phyloP scores from a whole-genome alignment of 2,113 vertebrate genomes.

The Prinia subflava region DNA sequence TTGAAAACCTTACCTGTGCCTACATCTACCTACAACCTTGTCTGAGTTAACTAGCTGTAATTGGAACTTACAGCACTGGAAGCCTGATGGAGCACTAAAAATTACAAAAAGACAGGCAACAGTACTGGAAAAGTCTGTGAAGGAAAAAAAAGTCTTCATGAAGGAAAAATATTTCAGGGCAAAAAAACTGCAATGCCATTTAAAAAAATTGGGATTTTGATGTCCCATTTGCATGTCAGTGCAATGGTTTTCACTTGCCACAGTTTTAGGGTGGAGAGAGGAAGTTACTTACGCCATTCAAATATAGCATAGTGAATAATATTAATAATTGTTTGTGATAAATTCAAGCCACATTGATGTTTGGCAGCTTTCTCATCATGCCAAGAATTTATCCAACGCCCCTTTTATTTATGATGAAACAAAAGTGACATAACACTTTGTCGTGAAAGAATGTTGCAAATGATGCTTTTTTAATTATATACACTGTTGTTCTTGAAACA shows the following conservation, averaged over 20 bases:
- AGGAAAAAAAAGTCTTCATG: neutral
- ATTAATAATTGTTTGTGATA: slow-evolving; percentile 48
- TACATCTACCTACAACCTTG: neutral
- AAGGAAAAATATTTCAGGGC: neutral
- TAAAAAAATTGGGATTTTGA: neutral
- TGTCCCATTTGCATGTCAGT: neutral
- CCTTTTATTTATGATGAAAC: slow-evolving; percentile 74
- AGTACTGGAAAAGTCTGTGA: neutral
- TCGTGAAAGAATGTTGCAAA: slow-evolving; percentile 62
- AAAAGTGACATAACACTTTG: slow-evolving; percentile 67
- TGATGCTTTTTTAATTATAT: slow-evolving; percentile 63
- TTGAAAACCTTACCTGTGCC: neutral
- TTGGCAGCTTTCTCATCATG: slow-evolving; percentile 58
- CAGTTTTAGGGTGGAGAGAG: neutral
- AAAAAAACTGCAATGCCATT: neutral
- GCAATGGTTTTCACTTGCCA: neutral
- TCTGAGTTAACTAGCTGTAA: neutral
- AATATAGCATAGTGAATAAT: slow-evolving; percentile 23
- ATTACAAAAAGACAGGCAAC: neutral
- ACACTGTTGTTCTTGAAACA: slow-evolving; percentile 53
- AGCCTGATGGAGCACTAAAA: neutral
- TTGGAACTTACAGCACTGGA: neutral
- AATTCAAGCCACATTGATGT: slow-evolving; percentile 60
- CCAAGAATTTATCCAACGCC: slow-evolving; percentile 58
- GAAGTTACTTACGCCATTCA: neutral